Percentiles rank a stretch among this genome's conserved stretches.
phyloP scores from a whole-genome alignment of 2,113 vertebrate species.

The Corydoras sp. region DNA sequence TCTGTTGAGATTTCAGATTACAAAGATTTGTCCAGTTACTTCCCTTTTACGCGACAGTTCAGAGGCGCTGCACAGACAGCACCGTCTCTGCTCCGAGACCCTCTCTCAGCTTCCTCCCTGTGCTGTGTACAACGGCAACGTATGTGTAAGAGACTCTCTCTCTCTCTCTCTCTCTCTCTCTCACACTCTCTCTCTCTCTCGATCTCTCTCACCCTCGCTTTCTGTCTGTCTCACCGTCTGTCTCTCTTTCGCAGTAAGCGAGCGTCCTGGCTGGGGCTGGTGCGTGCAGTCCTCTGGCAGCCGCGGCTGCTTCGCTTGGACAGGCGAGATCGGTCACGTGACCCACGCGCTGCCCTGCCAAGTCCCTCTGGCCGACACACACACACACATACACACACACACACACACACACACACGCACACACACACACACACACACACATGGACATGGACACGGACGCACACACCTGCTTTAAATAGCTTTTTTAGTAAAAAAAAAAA shows the following conservation, averaged over 20 bases:
- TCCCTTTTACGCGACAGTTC: conserved; percentile 35
- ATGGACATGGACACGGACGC: no score
- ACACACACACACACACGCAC: background rate
- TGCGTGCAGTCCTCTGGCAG: conserved; percentile 44
- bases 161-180: conserved; percentile 24
- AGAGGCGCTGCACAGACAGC: conserved; percentile 31
- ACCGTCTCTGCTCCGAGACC: conserved; percentile 35
- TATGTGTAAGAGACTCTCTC: conserved; percentile 37
- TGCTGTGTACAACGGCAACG: background rate
- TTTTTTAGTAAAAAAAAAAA: no score
- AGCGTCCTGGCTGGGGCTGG: conserved; percentile 48
- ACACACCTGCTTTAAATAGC: no score
- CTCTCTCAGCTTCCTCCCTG: conserved; percentile 37
- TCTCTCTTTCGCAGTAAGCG: conserved; percentile 10
- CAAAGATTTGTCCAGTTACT: conserved; percentile 39
- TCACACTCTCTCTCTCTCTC: no score
- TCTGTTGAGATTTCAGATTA: conserved; percentile 33
- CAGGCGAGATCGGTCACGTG: conserved; percentile 49
- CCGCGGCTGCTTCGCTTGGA: conserved; percentile 38
- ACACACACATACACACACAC: background rate
- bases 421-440: background rate
- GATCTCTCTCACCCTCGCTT: background rate
- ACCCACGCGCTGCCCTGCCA: conserved; percentile 32
- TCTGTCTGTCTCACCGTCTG: background rate
- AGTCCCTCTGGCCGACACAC: conserved; percentile 34